A percentile compares a stretch with the other conserved stretches of the same genome.
phyloP scores from a whole-genome alignment of 2,113 vertebrate species.

The Silurus glanis region DNA sequence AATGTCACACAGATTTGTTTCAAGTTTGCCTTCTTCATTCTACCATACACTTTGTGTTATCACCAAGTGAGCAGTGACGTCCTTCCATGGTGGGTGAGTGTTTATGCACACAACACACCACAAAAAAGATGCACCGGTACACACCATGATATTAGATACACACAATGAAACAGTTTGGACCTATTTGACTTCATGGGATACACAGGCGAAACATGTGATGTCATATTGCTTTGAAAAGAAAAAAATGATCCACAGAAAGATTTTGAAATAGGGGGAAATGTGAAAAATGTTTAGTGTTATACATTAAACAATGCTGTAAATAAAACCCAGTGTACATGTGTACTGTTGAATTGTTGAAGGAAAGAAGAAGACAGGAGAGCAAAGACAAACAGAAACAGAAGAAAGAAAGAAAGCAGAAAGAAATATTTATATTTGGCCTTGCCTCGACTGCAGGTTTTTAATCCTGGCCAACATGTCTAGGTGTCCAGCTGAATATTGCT shows the following conservation, averaged over 20 bases:
- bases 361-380: neutral
- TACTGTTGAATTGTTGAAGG: neutral
- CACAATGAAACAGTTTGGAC: slow-evolving; percentile 32
- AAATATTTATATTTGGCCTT: slow-evolving; percentile 59
- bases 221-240: slow-evolving; percentile 2
- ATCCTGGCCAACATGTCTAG: slow-evolving; percentile 97
- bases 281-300: neutral
- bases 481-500: slow-evolving; percentile 96
- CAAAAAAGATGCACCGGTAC: slow-evolving; percentile 25
- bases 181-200: slow-evolving; percentile 19
- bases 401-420: neutral
- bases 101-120: slow-evolving; percentile 19
- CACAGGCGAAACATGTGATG: slow-evolving; percentile 28
- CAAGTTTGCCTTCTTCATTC: neutral
- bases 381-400: neutral
- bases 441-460: slow-evolving; percentile 98
- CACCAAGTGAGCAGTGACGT: neutral
- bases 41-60: slow-evolving; percentile 7
- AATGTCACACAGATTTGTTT: slow-evolving; percentile 17
- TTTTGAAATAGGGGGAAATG: slow-evolving; percentile 1
- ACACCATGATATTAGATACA: slow-evolving; percentile 36
- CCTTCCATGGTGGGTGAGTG: slow-evolving; percentile 27
- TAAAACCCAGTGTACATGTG: neutral
- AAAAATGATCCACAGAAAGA: neutral
- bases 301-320: neutral